Evolutionary conservation across 2,113 vertebrate genomes (phyloP).

Genomic region (Gambusia affinis): DNA sequence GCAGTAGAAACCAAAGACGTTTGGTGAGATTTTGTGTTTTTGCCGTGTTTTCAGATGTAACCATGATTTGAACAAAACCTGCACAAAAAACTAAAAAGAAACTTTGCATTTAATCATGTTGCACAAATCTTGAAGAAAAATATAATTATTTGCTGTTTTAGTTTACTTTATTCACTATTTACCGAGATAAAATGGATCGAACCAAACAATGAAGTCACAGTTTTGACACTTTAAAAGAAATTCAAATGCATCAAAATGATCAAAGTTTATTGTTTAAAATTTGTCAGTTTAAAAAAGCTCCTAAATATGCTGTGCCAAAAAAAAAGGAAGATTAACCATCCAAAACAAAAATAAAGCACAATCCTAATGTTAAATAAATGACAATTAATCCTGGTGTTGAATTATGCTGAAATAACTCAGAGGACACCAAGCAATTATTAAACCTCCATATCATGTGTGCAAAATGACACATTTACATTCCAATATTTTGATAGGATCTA

Average conservation of each 20-base stretch:
- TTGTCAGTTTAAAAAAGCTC: conserved; percentile 17
- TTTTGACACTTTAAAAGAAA: background rate
- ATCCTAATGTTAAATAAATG: conserved; percentile 49
- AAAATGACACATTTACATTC: conserved; percentile 73
- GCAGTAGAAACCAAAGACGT: too few relatives aligned
- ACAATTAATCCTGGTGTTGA: conserved; percentile 56
- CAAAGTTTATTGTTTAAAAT: conserved; percentile 6
- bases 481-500: conserved; percentile 79
- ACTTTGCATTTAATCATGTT: background rate
- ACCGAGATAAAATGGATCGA: too few relatives aligned
- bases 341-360: conserved; percentile 54
- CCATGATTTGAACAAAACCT: background rate
- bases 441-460: conserved; percentile 64
- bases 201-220: too few relatives aligned
- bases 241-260: background rate
- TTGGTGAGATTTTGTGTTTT: too few relatives aligned
- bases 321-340: conserved; percentile 36
- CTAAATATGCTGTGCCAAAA: background rate
- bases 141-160: background rate
- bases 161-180: background rate
- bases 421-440: conserved; percentile 64
- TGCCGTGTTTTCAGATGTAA: background rate
- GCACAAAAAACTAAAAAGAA: background rate
- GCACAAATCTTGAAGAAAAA: background rate
- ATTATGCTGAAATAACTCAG: conserved; percentile 62